Percentiles rank a stretch among this genome's conserved stretches.
Evolutionary conservation across 2,113 vertebrate species (phyloP).

Genomic region (Egretta garzetta): DNA sequence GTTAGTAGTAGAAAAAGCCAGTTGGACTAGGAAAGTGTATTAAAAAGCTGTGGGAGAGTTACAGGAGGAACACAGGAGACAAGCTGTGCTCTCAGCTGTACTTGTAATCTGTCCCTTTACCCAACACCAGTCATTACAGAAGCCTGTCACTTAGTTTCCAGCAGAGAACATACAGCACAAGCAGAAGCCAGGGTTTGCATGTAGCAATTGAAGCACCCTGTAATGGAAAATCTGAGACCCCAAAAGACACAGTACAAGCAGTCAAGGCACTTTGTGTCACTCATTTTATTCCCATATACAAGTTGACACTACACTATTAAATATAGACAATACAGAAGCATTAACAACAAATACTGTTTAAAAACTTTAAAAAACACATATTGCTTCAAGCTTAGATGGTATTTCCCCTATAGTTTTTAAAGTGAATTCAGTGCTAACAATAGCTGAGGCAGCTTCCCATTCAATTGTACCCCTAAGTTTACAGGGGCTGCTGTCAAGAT

Average conservation of each 20-base stretch:
- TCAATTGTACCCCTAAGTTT: neutral
- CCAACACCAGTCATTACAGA: neutral
- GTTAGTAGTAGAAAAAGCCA: neutral
- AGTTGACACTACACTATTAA: constrained; percentile 40
- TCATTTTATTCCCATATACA: constrained; percentile 67
- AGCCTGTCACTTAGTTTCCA: neutral
- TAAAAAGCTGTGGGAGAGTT: neutral
- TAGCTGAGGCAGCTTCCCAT: constrained; percentile 1
- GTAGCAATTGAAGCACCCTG: neutral
- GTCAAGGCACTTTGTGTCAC: constrained; percentile 2
- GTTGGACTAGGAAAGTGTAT: neutral
- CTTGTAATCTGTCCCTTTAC: neutral
- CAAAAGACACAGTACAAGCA: neutral
- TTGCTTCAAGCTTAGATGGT: constrained; percentile 53
- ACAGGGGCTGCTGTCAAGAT: neutral
- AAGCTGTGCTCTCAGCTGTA: neutral
- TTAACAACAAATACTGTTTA: constrained; percentile 63
- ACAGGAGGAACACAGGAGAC: neutral
- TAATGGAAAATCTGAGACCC: neutral
- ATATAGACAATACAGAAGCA: constrained; percentile 60
- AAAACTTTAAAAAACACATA: constrained; percentile 67
- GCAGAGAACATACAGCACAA: neutral
- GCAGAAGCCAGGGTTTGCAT: neutral
- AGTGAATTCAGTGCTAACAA: constrained; percentile 65
- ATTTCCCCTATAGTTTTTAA: constrained; percentile 43